phyloP scores from a whole-genome alignment of 1,140 invertebrate genomes.

The Lutraria rhynchaena region DNA sequence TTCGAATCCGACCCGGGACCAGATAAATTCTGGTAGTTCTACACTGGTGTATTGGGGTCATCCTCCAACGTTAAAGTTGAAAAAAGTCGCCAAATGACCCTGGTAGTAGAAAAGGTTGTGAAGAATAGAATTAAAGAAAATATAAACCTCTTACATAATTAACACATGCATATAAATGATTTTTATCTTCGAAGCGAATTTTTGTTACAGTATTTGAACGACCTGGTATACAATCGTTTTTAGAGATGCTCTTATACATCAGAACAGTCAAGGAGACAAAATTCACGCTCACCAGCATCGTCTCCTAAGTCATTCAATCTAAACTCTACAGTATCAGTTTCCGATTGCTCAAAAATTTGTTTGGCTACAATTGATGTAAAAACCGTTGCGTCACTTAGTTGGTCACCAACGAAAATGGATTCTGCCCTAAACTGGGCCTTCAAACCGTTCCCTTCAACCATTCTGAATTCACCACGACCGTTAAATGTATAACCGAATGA shows the following conservation, averaged over 20 bases:
- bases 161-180: background rate
- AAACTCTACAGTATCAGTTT: conserved; percentile 12
- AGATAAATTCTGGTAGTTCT: too few species aligned
- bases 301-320: conserved; percentile 13
- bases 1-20: too few species aligned
- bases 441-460: conserved; percentile 55
- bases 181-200: background rate
- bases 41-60: too few species aligned
- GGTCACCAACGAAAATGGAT: background rate
- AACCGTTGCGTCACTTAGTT: conserved; percentile 28
- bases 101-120: background rate
- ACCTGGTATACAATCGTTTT: background rate
- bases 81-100: too few species aligned
- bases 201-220: background rate
- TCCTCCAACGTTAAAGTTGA: too few species aligned
- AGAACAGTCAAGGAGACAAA: background rate
- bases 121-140: background rate
- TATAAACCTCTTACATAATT: background rate
- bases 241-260: too few species aligned
- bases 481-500: conserved; percentile 96
- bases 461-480: conserved; percentile 95
- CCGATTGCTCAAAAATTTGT: background rate
- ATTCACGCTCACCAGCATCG: background rate
- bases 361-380: conserved; percentile 32
- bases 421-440: background rate